A percentile compares a stretch with the other conserved stretches of the same genome.
phyloP scores from a whole-genome alignment of 2,797 vertebrate species.

The Falco concolor region DNA sequence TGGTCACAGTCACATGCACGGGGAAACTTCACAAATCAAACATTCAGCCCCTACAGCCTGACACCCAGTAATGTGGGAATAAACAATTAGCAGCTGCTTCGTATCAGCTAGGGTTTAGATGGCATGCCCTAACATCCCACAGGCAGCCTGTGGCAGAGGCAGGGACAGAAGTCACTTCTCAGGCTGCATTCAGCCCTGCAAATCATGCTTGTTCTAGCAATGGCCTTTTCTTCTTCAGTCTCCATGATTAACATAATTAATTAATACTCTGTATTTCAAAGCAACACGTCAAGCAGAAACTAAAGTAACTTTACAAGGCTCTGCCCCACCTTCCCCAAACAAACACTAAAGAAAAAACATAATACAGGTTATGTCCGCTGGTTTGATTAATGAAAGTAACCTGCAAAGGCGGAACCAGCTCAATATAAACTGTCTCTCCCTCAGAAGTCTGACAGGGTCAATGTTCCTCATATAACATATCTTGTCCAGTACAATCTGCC shows the following conservation, averaged over 20 bases:
- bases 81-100: constrained; percentile 35
- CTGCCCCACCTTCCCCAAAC: neutral
- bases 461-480: neutral
- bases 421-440: neutral
- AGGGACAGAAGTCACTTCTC: neutral
- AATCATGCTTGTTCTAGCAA: neutral
- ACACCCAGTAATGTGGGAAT: neutral
- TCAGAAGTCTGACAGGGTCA: neutral
- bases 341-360: neutral
- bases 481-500: neutral
- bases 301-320: neutral
- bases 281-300: neutral
- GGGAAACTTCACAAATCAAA: neutral
- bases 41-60: neutral
- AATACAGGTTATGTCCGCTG: neutral
- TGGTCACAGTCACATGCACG: neutral
- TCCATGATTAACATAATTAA: neutral
- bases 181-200: neutral
- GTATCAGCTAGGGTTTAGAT: neutral
- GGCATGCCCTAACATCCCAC: neutral
- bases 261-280: neutral
- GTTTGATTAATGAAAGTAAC: neutral
- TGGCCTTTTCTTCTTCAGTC: neutral
- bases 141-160: neutral
- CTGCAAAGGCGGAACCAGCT: neutral